These are phyloP conservation scores for Sesamia nonagrioides DNA, from an alignment of 1,140 invertebrate genomes.

Conservation along the genomic window DNA sequence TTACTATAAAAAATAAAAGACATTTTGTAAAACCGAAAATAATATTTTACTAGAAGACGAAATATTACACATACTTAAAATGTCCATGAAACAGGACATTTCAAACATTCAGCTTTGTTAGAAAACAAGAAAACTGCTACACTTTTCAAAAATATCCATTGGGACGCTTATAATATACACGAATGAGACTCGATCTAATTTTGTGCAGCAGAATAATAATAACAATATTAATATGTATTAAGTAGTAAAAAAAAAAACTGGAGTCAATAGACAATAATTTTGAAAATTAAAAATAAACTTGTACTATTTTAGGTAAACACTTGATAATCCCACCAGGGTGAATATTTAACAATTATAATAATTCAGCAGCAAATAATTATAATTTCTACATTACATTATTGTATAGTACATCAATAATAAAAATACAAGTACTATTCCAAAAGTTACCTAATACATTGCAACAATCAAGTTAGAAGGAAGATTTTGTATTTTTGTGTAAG, in stretches of 20 bases:
- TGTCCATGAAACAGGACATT: slow-evolving; percentile 67
- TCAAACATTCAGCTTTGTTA: slow-evolving; percentile 66
- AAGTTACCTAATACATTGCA: slow-evolving; percentile 19
- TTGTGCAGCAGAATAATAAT: slow-evolving; percentile 61
- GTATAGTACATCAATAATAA: slow-evolving; percentile 36
- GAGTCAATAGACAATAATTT: slow-evolving; percentile 49
- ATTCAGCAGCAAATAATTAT: slow-evolving; percentile 39
- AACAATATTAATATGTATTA: slow-evolving; percentile 31
- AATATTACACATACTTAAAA: slow-evolving; percentile 79
- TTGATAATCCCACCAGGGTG: slow-evolving; percentile 42
- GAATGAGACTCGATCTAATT: slow-evolving; percentile 52
- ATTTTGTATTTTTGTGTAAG: not conserved
- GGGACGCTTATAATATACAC: slow-evolving; percentile 56
- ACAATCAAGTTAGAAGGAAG: not conserved
- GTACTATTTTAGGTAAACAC: slow-evolving; percentile 54
- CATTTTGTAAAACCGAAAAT: slow-evolving; percentile 80
- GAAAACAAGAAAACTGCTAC: slow-evolving; percentile 68
- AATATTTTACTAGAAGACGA: slow-evolving; percentile 85
- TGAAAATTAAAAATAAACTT: slow-evolving; percentile 48
- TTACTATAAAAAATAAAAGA: slow-evolving; percentile 64
- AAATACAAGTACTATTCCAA: slow-evolving; percentile 33
- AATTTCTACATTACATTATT: slow-evolving; percentile 40
- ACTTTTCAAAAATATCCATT: slow-evolving; percentile 65
- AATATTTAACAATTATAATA: slow-evolving; percentile 28
- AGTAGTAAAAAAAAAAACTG: slow-evolving; percentile 33